These are phyloP conservation scores for Thyatira batis DNA, from an alignment of 2,888 invertebrate species.

Conservation along the genomic window DNA sequence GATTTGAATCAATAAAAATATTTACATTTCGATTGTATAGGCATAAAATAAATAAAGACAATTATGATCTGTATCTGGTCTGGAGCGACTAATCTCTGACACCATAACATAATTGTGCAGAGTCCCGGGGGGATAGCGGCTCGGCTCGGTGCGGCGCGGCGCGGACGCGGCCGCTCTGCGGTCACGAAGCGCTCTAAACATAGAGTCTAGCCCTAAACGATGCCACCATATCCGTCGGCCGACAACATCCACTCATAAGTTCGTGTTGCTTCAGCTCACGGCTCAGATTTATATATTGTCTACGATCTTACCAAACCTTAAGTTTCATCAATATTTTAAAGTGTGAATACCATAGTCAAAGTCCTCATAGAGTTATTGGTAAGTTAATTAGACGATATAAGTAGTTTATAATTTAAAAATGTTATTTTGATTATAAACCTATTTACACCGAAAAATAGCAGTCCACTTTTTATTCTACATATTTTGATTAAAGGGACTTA, in stretches of 20 bases:
- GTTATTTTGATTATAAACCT: too few species aligned
- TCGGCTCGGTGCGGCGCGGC: conserved; percentile 44
- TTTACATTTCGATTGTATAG: conserved; percentile 21
- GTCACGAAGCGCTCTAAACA: conserved; percentile 77
- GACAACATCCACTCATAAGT: conserved; percentile 58
- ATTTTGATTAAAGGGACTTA: too few species aligned
- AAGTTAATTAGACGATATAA: too few species aligned
- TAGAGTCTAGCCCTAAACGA: conserved; percentile 72
- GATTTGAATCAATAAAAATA: conserved; percentile 1
- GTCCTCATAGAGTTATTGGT: too few species aligned
- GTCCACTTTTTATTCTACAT: too few species aligned
- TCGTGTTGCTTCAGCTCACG: conserved; percentile 51
- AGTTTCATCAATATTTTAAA: background rate
- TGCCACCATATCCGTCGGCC: conserved; percentile 75
- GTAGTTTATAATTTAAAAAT: too few species aligned
- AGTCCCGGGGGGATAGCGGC: conserved; percentile 64
- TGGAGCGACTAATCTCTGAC: conserved; percentile 63
- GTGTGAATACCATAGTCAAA: background rate
- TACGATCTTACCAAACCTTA: conserved; percentile 6
- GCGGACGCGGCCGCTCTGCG: conserved; percentile 49
- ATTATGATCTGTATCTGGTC: conserved; percentile 54
- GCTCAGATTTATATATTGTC: conserved; percentile 32
- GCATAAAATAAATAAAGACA: conserved; percentile 50
- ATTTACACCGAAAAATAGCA: too few species aligned
- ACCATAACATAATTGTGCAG: conserved; percentile 72